phyloP scores from a whole-genome alignment of 2,888 invertebrate species.

The Polietes domitor region DNA sequence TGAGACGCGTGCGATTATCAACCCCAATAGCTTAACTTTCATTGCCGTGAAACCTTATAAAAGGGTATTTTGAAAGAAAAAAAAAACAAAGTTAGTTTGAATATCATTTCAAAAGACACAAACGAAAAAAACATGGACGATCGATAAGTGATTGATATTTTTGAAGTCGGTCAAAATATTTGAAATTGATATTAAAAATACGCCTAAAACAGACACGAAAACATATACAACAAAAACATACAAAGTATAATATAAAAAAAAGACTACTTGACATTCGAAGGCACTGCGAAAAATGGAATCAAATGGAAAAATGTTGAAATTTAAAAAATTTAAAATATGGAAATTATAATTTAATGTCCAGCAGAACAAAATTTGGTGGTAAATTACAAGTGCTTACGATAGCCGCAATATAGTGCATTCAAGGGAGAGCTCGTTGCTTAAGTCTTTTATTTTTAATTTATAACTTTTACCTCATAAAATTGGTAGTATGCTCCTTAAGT shows the following conservation, averaged over 20 bases:
- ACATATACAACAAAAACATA: not conserved
- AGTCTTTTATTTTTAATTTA: too few relatives aligned
- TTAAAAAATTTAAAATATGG: too few relatives aligned
- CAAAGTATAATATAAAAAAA: slow-evolving; percentile 24
- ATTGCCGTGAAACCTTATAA: slow-evolving; percentile 1
- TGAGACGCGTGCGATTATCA: slow-evolving; percentile 80
- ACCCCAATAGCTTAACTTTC: slow-evolving; percentile 29
- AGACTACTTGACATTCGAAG: not conserved
- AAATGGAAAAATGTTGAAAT: not conserved
- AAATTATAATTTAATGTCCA: too few relatives aligned
- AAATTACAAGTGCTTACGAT: too few relatives aligned
- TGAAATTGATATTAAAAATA: slow-evolving; percentile 56
- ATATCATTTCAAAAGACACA: slow-evolving; percentile 6
- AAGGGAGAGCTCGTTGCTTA: too few relatives aligned
- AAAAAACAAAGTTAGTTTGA: not conserved
- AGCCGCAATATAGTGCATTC: too few relatives aligned
- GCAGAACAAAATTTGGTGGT: too few relatives aligned
- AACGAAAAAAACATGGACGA: slow-evolving; percentile 24
- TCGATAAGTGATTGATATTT: slow-evolving; percentile 61
- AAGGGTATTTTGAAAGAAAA: not conserved
- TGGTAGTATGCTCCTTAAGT: too few relatives aligned
- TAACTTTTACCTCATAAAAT: too few relatives aligned
- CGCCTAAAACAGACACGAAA: not conserved
- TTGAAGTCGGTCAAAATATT: slow-evolving; percentile 62
- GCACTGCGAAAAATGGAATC: slow-evolving; percentile 6